Evolutionary conservation across 2,888 invertebrate genomes (phyloP).

Genomic region (Pseudococcus viburni): DNA sequence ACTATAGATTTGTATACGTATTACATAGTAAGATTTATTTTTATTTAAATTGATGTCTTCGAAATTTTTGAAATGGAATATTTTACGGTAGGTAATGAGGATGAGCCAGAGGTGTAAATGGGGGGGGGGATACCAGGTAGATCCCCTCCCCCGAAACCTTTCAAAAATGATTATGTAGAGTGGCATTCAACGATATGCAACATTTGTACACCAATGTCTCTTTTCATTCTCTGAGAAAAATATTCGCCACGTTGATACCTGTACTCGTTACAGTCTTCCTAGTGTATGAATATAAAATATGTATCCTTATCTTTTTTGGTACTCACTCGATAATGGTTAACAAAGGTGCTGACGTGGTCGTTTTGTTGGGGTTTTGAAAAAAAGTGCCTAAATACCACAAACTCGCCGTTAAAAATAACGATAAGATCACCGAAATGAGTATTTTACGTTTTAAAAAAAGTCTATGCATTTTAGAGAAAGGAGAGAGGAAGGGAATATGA

Average conservation of each 20-base stretch:
- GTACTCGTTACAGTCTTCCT: no score
- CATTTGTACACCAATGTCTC: no score
- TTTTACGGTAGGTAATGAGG: not conserved
- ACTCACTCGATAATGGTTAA: not conserved
- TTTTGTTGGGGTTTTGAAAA: not conserved
- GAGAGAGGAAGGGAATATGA: not conserved
- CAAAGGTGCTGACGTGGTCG: not conserved
- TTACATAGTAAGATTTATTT: not conserved
- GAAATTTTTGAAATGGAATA: not conserved
- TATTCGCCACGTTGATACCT: no score
- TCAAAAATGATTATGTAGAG: no score
- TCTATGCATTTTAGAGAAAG: not conserved
- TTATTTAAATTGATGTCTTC: not conserved
- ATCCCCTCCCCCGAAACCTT: no score
- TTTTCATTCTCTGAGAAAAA: no score
- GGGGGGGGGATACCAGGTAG: no score
- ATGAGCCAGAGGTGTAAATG: no score
- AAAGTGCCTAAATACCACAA: not conserved
- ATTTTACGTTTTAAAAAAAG: not conserved
- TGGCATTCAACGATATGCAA: no score
- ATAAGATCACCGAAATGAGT: not conserved
- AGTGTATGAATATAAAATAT: no score
- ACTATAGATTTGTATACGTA: not conserved
- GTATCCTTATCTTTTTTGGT: not conserved
- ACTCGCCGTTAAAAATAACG: not conserved